These are phyloP conservation scores for Vombatus ursinus DNA, from an alignment of 2,113 vertebrate genomes.

Conservation along the genomic window DNA sequence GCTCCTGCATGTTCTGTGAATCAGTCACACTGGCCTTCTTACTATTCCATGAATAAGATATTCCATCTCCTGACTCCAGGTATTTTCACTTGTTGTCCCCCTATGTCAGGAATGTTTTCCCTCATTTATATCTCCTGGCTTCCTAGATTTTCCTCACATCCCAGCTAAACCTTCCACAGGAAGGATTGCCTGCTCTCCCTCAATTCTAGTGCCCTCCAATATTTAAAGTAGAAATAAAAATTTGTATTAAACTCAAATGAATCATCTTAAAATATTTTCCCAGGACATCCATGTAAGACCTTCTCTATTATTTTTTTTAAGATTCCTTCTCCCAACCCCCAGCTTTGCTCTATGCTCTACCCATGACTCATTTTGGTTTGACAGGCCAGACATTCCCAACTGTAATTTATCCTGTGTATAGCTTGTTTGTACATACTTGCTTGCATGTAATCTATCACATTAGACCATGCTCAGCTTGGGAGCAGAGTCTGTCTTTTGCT, in stretches of 20 bases:
- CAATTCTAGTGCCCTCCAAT: neutral
- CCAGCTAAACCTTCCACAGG: neutral
- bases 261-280: neutral
- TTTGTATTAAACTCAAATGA: neutral
- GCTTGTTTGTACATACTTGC: neutral
- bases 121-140: neutral
- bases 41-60: neutral
- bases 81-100: neutral
- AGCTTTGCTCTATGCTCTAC: conserved; percentile 13
- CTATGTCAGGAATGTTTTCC: neutral
- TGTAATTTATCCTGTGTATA: neutral
- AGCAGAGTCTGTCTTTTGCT: neutral
- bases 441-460: neutral
- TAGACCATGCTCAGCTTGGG: neutral
- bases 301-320: neutral
- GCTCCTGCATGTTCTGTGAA: neutral
- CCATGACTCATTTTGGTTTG: neutral
- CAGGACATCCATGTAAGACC: neutral
- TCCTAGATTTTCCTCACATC: neutral
- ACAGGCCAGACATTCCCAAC: neutral
- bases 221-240: neutral
- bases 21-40: neutral
- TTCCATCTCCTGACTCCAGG: neutral
- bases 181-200: neutral
- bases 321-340: neutral